A percentile compares a stretch with the other conserved stretches of the same genome.
These are phyloP conservation scores for Epicauta chinensis DNA, from an alignment of 1,140 invertebrate species.

Conservation along the genomic window DNA sequence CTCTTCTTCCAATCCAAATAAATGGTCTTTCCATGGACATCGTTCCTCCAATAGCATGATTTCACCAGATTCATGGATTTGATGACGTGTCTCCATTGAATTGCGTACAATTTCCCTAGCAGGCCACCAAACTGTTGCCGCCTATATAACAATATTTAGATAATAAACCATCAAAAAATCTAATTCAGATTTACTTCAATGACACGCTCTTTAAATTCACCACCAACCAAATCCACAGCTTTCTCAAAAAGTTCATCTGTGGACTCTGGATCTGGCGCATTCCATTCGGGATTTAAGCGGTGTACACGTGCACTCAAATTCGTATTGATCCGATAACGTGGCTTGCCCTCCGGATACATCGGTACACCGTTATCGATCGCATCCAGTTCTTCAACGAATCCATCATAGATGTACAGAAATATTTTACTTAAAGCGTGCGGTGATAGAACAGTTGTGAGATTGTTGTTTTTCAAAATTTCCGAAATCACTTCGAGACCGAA, in stretches of 20 bases:
- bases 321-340: constrained; percentile 75
- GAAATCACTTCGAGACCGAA: constrained; percentile 81
- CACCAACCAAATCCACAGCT: constrained; percentile 73
- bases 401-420: constrained; percentile 86
- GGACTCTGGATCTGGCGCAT: constrained; percentile 52
- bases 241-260: constrained; percentile 57
- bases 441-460: constrained; percentile 36
- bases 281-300: constrained; percentile 84
- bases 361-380: constrained; percentile 93
- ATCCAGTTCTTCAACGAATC: constrained; percentile 91
- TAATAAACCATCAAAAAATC: constrained; percentile 9
- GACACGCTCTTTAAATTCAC: constrained; percentile 74
- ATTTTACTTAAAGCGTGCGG: constrained; percentile 47
- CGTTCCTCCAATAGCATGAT: constrained; percentile 66
- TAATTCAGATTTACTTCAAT: constrained; percentile 37
- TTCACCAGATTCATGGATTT: constrained; percentile 61
- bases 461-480: constrained; percentile 44
- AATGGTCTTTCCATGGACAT: constrained; percentile 86
- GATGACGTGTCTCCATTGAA: constrained; percentile 62
- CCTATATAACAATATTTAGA: constrained; percentile 43
- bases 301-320: constrained; percentile 69
- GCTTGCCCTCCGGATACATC: constrained; percentile 66
- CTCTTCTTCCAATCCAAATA: constrained; percentile 75
- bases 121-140: constrained; percentile 73
- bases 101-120: constrained; percentile 67